Conservation (phyloP, 1,140 invertebrate species). For the Bactericera cockerelli region DNA sequence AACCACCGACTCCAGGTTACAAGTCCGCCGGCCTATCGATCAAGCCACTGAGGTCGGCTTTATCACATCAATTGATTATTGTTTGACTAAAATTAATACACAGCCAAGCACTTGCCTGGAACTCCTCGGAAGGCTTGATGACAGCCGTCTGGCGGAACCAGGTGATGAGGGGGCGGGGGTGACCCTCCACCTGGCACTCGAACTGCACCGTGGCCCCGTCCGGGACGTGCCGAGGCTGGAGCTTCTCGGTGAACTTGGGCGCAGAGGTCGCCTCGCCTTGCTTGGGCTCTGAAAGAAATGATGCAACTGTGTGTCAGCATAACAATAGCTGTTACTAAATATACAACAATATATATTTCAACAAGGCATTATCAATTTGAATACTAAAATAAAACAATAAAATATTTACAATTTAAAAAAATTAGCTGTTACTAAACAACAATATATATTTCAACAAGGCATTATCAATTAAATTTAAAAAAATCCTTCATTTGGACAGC, state of each 20-base stretch:
- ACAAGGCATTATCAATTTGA: not conserved
- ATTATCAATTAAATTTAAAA: no score
- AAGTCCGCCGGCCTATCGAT: no score
- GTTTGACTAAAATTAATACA: no score
- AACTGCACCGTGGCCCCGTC: slow-evolving; percentile 82
- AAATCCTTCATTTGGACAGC: no score
- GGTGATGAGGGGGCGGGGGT: slow-evolving; percentile 77
- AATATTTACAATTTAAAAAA: not conserved
- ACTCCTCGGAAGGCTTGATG: slow-evolving; percentile 76
- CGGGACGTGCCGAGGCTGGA: slow-evolving; percentile 62
- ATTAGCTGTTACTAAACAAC: not conserved
- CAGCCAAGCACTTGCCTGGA: slow-evolving; percentile 38
- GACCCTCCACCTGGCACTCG: slow-evolving; percentile 76
- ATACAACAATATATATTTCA: not conserved
- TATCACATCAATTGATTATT: no score
- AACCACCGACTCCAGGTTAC: no score
- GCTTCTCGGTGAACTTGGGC: slow-evolving; percentile 69
- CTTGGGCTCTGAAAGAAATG: slow-evolving; percentile 46
- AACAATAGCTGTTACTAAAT: not conserved
- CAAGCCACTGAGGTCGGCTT: no score
- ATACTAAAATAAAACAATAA: not conserved
- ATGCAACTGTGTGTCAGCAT: not conserved
- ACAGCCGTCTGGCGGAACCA: slow-evolving; percentile 89
- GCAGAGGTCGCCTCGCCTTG: slow-evolving; percentile 58
- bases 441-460: no score